A percentile compares a stretch with the other conserved stretches of the same genome.
phyloP scores from a whole-genome alignment of 92 coral and sea anemone species.

The Palythoa grandis region DNA sequence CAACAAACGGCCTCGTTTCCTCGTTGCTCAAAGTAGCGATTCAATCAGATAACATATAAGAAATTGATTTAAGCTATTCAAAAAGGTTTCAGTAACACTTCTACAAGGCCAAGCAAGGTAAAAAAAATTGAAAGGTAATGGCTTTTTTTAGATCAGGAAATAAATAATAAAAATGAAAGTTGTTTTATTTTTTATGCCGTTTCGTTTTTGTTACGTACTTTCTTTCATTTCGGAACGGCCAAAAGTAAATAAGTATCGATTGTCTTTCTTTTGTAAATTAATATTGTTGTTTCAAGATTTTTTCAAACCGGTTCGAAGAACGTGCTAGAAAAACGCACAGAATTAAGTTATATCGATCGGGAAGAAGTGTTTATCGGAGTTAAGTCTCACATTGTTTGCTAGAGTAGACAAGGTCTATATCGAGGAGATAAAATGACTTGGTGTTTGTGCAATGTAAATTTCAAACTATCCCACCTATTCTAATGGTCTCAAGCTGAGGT shows the following conservation, averaged over 20 bases:
- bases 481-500: conserved; percentile 31
- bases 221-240: not conserved
- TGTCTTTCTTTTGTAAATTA: not conserved
- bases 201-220: not conserved
- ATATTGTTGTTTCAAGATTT: not conserved
- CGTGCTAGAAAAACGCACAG: not conserved
- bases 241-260: not conserved
- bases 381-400: conserved; percentile 21
- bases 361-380: conserved; percentile 31
- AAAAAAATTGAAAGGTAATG: conserved; percentile 13
- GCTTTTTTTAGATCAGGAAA: conserved; percentile 11
- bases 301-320: not conserved
- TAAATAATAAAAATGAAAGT: not conserved
- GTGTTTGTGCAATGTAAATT: conserved; percentile 15
- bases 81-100: conserved; percentile 48
- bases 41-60: conserved; percentile 44
- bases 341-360: not conserved
- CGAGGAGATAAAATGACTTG: conserved; percentile 30
- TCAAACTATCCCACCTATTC: conserved; percentile 28
- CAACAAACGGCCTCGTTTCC: conserved; percentile 42
- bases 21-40: conserved; percentile 47
- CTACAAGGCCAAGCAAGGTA: conserved; percentile 45
- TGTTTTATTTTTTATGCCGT: not conserved
- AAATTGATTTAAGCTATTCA: conserved; percentile 52
- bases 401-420: conserved; percentile 33